These are phyloP conservation scores for Chironomus striatipennis DNA, from an alignment of 1,140 invertebrate genomes.

Conservation along the genomic window DNA sequence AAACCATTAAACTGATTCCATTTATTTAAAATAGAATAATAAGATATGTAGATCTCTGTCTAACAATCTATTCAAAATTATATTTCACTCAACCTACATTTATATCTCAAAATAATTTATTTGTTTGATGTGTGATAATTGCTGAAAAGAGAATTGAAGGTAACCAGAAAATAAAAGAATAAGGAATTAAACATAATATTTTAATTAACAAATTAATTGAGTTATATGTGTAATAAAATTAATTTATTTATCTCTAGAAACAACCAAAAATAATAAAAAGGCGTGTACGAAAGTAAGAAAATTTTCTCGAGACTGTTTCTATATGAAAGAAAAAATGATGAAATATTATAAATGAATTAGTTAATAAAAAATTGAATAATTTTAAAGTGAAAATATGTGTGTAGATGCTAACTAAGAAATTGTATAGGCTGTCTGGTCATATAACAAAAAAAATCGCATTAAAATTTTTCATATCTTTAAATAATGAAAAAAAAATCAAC, in stretches of 20 bases:
- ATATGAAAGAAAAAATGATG: neutral
- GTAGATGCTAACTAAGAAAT: no score
- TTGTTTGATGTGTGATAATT: conserved; percentile 9
- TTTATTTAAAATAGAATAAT: no score
- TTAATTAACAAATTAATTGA: neutral
- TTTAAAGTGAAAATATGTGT: no score
- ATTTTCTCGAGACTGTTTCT: conserved; percentile 11
- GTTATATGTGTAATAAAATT: neutral
- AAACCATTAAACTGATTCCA: no score
- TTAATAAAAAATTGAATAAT: no score
- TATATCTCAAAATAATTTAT: neutral
- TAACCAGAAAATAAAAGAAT: neutral
- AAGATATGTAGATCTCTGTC: neutral
- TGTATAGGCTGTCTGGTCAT: no score
- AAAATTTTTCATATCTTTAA: no score
- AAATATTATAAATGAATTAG: neutral
- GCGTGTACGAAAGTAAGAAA: neutral
- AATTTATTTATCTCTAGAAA: conserved; percentile 11
- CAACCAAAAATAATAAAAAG: neutral
- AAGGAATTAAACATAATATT: no score
- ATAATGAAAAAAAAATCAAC: no score
- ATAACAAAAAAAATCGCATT: no score
- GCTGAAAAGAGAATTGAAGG: neutral
- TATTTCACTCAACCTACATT: neutral
- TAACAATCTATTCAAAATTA: neutral